phyloP scores from a whole-genome alignment of 2,797 vertebrate genomes.

The Lutra lutra region DNA sequence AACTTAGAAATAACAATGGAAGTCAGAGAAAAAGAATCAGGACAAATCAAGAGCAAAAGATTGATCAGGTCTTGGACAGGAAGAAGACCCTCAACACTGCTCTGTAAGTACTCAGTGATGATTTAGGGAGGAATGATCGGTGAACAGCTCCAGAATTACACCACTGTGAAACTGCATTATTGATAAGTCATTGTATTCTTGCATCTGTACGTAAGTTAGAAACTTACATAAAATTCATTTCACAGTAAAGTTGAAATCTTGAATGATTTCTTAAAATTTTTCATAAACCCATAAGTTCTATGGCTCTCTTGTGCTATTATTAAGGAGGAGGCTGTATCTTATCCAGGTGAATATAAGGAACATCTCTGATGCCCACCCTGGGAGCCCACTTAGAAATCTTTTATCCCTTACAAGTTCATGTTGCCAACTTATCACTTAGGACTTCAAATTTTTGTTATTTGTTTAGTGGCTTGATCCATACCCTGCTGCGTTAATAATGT shows the following conservation, averaged over 20 bases:
- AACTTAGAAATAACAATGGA: background rate
- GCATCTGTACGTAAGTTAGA: background rate
- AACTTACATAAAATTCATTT: background rate
- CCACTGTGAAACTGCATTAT: background rate
- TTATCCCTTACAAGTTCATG: background rate
- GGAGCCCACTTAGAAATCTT: background rate
- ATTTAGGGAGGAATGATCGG: background rate
- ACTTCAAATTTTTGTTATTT: background rate
- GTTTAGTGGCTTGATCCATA: background rate
- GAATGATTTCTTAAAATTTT: background rate
- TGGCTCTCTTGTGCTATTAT: background rate
- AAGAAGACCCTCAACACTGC: background rate
- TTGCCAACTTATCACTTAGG: background rate
- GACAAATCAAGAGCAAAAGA: background rate
- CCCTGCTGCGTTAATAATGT: background rate
- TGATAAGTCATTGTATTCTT: background rate
- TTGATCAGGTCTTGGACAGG: background rate
- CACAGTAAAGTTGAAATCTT: background rate
- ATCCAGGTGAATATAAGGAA: background rate
- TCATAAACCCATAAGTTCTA: background rate
- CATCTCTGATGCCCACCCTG: background rate
- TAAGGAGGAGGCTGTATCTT: background rate
- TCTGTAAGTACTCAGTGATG: background rate
- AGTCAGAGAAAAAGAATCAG: background rate
- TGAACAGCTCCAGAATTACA: background rate